Percentiles rank a stretch among this genome's conserved stretches.
phyloP scores from a whole-genome alignment of 1,140 invertebrate genomes.

The Venturia canescens region DNA sequence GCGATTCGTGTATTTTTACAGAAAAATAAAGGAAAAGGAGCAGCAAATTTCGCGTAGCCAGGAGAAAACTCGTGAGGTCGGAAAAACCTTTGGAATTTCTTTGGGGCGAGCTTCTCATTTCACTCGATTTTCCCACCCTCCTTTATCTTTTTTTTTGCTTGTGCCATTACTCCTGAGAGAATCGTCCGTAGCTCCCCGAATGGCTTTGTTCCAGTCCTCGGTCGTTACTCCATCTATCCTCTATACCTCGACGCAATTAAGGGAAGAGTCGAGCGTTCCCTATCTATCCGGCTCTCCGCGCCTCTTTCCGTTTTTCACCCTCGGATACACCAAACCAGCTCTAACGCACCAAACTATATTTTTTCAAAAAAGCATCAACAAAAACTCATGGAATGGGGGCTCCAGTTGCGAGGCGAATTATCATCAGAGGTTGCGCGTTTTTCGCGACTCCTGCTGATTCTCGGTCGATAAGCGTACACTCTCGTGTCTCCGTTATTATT shows the following conservation, averaged over 20 bases:
- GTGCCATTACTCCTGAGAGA: constrained; percentile 41
- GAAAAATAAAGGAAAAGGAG: too few relatives aligned
- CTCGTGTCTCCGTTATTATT: too few relatives aligned
- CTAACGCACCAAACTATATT: constrained; percentile 38
- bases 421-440: too few relatives aligned
- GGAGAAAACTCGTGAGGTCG: not conserved
- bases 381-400: too few relatives aligned
- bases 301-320: not conserved
- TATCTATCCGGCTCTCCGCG: constrained; percentile 35
- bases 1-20: too few relatives aligned
- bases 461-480: too few relatives aligned
- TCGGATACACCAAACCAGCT: constrained; percentile 20
- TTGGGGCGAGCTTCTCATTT: constrained; percentile 37
- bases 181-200: constrained; percentile 39
- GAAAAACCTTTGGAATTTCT: constrained; percentile 7
- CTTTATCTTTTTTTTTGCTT: constrained; percentile 6
- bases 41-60: constrained; percentile 10
- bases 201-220: constrained; percentile 51
- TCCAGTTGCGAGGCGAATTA: too few relatives aligned
- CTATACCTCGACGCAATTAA: constrained; percentile 49
- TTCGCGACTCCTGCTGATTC: too few relatives aligned
- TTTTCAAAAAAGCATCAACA: too few relatives aligned
- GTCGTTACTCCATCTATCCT: constrained; percentile 51
- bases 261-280: constrained; percentile 44
- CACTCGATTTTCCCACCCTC: constrained; percentile 13